Evolutionary conservation across 2,113 vertebrate genomes (phyloP), one percentile per base, ranked within the genome.

Genomic region (Menidia beryllina): DNA sequence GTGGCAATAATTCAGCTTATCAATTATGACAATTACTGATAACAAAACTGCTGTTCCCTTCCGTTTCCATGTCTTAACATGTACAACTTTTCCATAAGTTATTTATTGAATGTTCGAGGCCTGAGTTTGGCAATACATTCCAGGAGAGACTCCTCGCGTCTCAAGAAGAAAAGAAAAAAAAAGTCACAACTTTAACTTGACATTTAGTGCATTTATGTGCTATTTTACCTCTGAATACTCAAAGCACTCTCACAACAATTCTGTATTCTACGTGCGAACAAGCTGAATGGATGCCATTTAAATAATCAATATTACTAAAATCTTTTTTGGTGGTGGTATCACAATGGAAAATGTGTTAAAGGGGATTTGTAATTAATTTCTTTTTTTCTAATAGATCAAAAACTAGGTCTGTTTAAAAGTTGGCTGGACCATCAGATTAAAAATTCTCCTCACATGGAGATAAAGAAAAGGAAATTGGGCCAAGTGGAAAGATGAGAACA

Each of bases 191-290:
- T 93, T 93, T 89, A 89, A 91, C 79, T 88, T 86, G 88, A 89
- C 90, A 92, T 93, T 91, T 92, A 94, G 93, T 94, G 93, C 93
- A 93, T 94, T 92, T 89, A 91, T 92, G 93, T 93, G 92, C 92
- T 92, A 88, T 93, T 87, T 84, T 89, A 86, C 85, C 84, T 83
- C 67, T n/a, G 49, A 83, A 85, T 86, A 83, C 74, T 83, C 75
- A 67, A 89, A 92, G 77, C 87, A 85, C 85, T 86, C 77, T 85
- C 52, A 72, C 36, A 20, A 90, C 70, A 47, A 68, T 78, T 80
- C 77, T 77, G 83, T 87, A 86, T 91, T 79, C 73, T 73, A 83
- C 87, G 82, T 91, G 85, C 66, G 66, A 80, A 85, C 79, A 86
- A 71, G 70, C 48, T 87, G 80, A 88, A 86, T 82, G 87, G 90